Percentiles rank a stretch among this genome's conserved stretches.
These are phyloP conservation scores for Darwinula stevensoni DNA, from an alignment of 2,888 invertebrate genomes.

Conservation along the genomic window DNA sequence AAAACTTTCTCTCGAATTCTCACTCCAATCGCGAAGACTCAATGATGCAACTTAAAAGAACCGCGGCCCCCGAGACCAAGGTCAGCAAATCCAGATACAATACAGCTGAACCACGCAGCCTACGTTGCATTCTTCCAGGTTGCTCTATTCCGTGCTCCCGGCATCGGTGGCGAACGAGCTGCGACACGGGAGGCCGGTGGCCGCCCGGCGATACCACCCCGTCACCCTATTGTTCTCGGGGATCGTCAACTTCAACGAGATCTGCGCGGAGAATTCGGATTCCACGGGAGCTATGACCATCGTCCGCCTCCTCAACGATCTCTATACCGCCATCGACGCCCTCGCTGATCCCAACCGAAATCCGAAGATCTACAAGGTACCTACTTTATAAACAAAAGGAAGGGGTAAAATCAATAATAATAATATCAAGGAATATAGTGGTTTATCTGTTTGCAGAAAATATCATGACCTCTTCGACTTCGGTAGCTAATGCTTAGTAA, in stretches of 20 bases:
- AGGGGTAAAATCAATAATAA: not conserved
- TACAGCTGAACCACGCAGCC: no score
- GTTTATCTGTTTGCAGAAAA: no score
- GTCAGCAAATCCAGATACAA: no score
- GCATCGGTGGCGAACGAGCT: constrained; percentile 82
- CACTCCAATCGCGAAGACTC: no score
- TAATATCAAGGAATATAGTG: no score
- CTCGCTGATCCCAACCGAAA: constrained; percentile 71
- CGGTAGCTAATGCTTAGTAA: no score
- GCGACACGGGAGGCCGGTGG: constrained; percentile 65
- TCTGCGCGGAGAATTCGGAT: constrained; percentile 67
- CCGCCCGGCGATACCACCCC: constrained; percentile 55
- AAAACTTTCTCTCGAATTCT: no score
- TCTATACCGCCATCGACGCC: constrained; percentile 79
- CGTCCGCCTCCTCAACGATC: constrained; percentile 65
- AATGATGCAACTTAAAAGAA: no score
- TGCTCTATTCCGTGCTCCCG: constrained; percentile 75
- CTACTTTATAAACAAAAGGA: not conserved
- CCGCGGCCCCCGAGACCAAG: no score
- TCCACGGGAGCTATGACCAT: constrained; percentile 85
- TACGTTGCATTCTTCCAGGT: no score
- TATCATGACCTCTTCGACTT: no score
- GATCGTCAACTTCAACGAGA: constrained; percentile 49
- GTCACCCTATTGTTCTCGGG: constrained; percentile 84
- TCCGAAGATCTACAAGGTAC: constrained; percentile 78